Percentiles rank a stretch among this genome's conserved stretches.
These are phyloP conservation scores for Hydrochoerus hydrochaeris DNA, from an alignment of 2,113 vertebrate species.

Conservation along the genomic window DNA sequence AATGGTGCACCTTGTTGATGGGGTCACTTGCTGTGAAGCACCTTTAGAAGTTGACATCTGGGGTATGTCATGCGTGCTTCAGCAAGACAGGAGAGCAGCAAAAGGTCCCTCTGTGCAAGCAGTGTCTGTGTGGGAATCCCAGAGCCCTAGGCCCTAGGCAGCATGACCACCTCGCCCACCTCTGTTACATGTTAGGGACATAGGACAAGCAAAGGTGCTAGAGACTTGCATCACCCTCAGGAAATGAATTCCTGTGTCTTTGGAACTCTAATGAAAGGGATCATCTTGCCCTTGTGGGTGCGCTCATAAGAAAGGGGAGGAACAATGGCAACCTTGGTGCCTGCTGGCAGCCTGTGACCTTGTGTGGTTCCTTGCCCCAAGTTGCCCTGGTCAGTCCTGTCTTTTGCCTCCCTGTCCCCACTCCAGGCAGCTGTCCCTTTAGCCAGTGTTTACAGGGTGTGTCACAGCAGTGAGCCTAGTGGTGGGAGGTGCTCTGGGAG, in stretches of 20 bases:
- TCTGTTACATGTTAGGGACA: neutral
- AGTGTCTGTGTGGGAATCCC: neutral
- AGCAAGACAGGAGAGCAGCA: neutral
- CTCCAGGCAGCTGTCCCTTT: neutral
- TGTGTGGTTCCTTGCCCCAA: neutral
- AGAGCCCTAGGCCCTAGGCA: neutral
- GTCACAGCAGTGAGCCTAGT: neutral
- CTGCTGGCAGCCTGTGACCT: neutral
- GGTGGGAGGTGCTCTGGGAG: neutral
- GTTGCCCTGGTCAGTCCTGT: neutral
- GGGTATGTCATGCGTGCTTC: neutral
- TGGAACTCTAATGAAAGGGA: neutral
- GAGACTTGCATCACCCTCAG: neutral
- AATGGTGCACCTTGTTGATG: neutral
- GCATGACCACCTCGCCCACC: fast-evolving
- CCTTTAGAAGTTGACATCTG: neutral
- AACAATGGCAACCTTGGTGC: neutral
- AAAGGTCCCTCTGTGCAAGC: neutral
- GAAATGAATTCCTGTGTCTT: neutral
- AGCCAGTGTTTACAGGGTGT: neutral
- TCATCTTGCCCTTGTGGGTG: neutral
- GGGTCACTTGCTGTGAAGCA: neutral
- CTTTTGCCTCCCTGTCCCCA: neutral
- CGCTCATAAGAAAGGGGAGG: neutral
- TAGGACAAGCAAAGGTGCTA: neutral